Evolutionary conservation across 1,140 invertebrate genomes (phyloP).

Genomic region (Drosophila ercepeae): DNA sequence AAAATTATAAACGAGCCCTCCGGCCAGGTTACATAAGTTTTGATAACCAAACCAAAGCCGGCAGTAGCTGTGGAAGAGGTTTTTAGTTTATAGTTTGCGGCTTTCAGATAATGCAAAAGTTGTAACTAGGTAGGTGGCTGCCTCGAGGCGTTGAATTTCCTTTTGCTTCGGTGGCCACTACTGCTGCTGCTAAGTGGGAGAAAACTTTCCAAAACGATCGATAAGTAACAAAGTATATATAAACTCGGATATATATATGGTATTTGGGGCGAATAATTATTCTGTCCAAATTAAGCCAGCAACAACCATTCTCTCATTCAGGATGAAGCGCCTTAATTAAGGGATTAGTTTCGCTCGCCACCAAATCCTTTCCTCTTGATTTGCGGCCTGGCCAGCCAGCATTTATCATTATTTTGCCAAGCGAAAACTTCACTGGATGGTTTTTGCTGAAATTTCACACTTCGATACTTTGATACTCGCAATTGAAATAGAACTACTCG

Average conservation of each 20-base stretch:
- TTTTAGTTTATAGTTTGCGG: conserved; percentile 80
- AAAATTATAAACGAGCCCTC: conserved; percentile 61
- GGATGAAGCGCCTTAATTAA: conserved; percentile 45
- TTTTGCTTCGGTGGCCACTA: conserved; percentile 2
- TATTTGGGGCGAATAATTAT: background rate
- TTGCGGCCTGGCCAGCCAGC: conserved; percentile 26
- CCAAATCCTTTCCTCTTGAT: conserved; percentile 18
- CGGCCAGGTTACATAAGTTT: conserved; percentile 72
- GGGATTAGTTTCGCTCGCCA: conserved; percentile 38
- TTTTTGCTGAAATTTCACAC: conserved; percentile 47
- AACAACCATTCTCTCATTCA: conserved; percentile 11
- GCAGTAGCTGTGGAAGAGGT: background rate
- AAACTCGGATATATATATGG: no score
- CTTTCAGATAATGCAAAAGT: conserved; percentile 78
- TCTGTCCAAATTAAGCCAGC: conserved; percentile 33
- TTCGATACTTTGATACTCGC: conserved; percentile 51
- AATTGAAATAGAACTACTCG: conserved; percentile 64
- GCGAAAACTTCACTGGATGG: conserved; percentile 15
- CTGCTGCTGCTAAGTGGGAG: background rate
- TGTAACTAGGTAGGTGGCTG: conserved; percentile 67
- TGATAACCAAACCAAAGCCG: conserved; percentile 16
- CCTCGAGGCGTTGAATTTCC: conserved; percentile 56
- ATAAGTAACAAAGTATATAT: conserved; percentile 40
- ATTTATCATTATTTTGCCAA: conserved; percentile 48
- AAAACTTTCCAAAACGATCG: conserved; percentile 33